A percentile compares a stretch with the other conserved stretches of the same genome.
phyloP scores from a whole-genome alignment of 2,113 vertebrate genomes.

The Campylomormyrus numenius region DNA sequence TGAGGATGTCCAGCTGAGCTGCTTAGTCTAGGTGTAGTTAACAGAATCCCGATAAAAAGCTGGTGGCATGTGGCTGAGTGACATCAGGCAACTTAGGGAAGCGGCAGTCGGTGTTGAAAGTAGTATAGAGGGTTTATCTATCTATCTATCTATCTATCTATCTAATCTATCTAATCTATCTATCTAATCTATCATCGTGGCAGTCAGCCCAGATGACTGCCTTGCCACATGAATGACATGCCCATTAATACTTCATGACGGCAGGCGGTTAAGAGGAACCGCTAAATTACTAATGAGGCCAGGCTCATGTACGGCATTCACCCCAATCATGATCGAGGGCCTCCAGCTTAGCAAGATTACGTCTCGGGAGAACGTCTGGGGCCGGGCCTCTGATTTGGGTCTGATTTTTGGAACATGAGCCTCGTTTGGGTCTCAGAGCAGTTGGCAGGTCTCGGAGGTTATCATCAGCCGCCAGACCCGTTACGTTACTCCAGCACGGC shows the following conservation, averaged over 20 bases:
- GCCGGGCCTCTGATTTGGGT: no score
- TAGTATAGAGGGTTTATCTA: no score
- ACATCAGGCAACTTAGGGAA: background rate
- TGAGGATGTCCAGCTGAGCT: background rate
- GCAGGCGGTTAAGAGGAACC: conserved; percentile 33
- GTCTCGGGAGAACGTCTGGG: background rate
- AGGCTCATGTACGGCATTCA: conserved; percentile 21
- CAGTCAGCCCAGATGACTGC: background rate
- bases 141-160: background rate
- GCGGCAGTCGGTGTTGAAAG: no score
- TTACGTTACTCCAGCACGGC: background rate
- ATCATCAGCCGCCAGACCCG: background rate
- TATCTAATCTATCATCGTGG: background rate
- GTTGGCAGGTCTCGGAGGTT: background rate
- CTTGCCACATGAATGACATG: background rate
- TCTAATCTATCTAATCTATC: background rate
- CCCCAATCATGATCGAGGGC: background rate
- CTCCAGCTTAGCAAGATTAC: background rate
- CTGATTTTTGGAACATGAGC: background rate
- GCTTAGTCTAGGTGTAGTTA: background rate
- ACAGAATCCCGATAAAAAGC: background rate
- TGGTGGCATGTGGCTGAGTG: background rate
- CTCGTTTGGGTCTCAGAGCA: background rate
- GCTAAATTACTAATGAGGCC: conserved; percentile 54
- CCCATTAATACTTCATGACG: conserved; percentile 46